Conservation (phyloP, 2,113 vertebrate genomes). For the Elephas maximus region DNA sequence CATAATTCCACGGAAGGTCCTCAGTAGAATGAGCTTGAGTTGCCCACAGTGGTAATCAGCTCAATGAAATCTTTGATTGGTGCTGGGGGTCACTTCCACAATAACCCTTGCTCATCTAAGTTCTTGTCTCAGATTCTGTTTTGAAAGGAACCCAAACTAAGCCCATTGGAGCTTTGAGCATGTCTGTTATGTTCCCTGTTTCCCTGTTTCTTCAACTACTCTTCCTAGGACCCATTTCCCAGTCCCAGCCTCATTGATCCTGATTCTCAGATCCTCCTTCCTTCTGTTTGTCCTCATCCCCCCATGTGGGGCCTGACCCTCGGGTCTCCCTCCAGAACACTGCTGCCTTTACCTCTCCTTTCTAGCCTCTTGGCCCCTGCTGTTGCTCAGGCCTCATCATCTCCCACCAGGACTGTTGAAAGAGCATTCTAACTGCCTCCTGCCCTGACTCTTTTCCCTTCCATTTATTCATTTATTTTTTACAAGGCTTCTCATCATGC, state of each 20-base stretch:
- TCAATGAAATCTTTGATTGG: not conserved
- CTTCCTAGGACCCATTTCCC: not conserved
- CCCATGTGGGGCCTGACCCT: not conserved
- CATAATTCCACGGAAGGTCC: not conserved
- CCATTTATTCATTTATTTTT: not conserved
- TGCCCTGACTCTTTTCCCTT: not conserved
- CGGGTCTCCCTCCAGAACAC: not conserved
- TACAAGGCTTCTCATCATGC: not conserved
- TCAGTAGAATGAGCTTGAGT: not conserved
- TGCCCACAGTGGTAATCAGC: not conserved
- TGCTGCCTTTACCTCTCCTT: not conserved
- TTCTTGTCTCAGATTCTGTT: slow-evolving; percentile 5
- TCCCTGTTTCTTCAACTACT: not conserved
- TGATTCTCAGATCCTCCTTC: not conserved
- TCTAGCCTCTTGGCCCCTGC: not conserved
- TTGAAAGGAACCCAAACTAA: not conserved
- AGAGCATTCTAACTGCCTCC: not conserved
- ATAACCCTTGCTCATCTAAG: not conserved
- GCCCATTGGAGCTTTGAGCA: not conserved
- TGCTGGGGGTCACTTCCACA: not conserved
- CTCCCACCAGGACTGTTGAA: not conserved
- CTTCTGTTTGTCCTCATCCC: not conserved
- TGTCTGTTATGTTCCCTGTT: not conserved
- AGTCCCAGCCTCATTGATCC: not conserved
- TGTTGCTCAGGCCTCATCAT: not conserved